Evolutionary conservation across 2,797 vertebrate genomes (phyloP).

Genomic region (Eulemur coronatus): DNA sequence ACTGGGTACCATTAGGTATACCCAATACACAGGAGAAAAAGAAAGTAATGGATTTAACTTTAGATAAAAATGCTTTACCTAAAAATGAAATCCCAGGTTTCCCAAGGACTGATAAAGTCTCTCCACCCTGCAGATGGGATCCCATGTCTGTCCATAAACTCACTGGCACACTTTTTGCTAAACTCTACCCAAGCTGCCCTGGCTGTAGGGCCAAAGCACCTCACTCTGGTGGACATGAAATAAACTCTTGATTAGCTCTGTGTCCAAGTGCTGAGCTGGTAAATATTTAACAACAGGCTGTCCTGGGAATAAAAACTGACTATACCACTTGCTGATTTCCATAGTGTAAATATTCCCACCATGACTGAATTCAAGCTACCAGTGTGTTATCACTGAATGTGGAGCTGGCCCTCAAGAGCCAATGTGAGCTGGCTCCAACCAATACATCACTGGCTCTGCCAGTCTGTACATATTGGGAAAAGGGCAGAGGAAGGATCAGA

Average conservation of each 20-base stretch:
- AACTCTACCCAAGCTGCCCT: slow-evolving; percentile 90
- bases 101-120: slow-evolving; percentile 87
- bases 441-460: not conserved
- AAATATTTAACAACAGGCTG: not conserved
- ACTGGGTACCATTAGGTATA: not conserved
- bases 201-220: slow-evolving; percentile 90
- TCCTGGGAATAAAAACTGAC: not conserved
- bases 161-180: slow-evolving; percentile 90
- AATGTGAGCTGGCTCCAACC: not conserved
- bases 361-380: too few relatives aligned
- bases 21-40: not conserved
- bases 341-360: too few relatives aligned
- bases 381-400: too few relatives aligned
- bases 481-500: not conserved
- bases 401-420: too few relatives aligned
- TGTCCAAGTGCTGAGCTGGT: not conserved
- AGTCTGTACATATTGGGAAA: not conserved
- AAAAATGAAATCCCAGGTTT: slow-evolving; percentile 91
- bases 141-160: slow-evolving; percentile 91
- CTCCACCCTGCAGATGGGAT: slow-evolving; percentile 91
- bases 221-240: slow-evolving; percentile 83
- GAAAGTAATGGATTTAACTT: not conserved
- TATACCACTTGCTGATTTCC: not conserved
- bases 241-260: slow-evolving; percentile 59
- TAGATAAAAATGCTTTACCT: slow-evolving; percentile 78